These are phyloP conservation scores for Schizopygopsis pylzovi DNA, from an alignment of 2,797 vertebrate genomes.

Conservation along the genomic window DNA sequence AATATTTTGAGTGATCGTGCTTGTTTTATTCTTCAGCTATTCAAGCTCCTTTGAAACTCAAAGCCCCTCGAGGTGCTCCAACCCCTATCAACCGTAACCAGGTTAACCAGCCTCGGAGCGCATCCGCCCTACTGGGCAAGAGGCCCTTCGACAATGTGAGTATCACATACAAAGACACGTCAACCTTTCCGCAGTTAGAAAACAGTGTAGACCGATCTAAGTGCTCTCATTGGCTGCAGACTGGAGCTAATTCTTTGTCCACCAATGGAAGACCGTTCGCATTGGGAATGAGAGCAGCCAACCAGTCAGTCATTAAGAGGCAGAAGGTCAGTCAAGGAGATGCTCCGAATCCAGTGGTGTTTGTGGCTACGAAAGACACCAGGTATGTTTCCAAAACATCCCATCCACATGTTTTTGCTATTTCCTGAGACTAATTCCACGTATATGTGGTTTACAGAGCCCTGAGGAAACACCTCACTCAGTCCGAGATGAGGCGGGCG, in stretches of 20 bases:
- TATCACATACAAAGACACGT: conserved; percentile 36
- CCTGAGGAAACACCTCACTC: conserved; percentile 90
- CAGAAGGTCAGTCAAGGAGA: conserved; percentile 94
- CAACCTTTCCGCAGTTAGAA: not conserved
- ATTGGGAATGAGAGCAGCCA: conserved; percentile 87
- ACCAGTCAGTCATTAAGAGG: conserved; percentile 89
- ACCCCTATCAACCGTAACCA: conserved; percentile 95
- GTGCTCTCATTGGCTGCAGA: conserved; percentile 69
- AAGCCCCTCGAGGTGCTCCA: conserved; percentile 89
- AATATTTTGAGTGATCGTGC: conserved; percentile 11
- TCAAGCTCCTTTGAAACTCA: conserved; percentile 90
- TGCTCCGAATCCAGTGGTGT: conserved; percentile 94
- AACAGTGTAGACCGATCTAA: not conserved
- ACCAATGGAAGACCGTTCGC: conserved; percentile 90
- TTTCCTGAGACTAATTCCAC: not conserved
- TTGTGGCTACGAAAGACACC: conserved; percentile 96
- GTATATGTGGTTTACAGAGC: conserved; percentile 75
- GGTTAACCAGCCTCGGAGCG: conserved; percentile 85
- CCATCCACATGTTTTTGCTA: not conserved
- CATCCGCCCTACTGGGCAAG: conserved; percentile 86
- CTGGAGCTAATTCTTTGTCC: conserved; percentile 84
- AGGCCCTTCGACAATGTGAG: conserved; percentile 87
- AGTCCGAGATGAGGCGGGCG: conserved; percentile 90
- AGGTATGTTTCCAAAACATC: conserved; percentile 73
- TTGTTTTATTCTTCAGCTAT: conserved; percentile 74